These are phyloP conservation scores for Cryptophagus acutangulus DNA, from an alignment of 2,888 invertebrate species.

Conservation along the genomic window DNA sequence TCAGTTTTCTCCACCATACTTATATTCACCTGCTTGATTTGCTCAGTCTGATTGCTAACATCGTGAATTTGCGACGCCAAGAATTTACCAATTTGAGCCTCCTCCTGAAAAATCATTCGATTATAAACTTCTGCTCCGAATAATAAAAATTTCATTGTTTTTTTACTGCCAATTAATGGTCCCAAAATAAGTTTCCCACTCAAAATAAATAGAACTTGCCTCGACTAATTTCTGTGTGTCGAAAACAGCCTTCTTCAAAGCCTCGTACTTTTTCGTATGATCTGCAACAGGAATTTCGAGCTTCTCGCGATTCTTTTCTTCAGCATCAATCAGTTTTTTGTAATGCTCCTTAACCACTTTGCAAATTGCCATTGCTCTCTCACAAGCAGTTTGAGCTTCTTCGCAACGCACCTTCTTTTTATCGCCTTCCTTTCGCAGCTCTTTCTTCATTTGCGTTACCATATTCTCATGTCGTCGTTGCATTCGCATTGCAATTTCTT, in stretches of 20 bases:
- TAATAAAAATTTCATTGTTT: conserved; percentile 2
- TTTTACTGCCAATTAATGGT: too few relatives aligned
- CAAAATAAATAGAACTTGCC: too few relatives aligned
- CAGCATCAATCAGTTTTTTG: conserved; percentile 28
- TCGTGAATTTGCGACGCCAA: conserved; percentile 43
- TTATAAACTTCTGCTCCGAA: background rate
- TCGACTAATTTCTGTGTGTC: conserved; percentile 44
- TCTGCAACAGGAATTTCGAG: conserved; percentile 26
- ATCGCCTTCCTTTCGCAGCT: conserved; percentile 41
- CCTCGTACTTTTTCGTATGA: conserved; percentile 41
- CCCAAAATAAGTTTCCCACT: too few relatives aligned
- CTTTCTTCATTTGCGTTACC: conserved; percentile 44
- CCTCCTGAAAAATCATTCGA: conserved; percentile 30
- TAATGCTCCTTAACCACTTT: conserved; percentile 35
- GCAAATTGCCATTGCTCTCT: conserved; percentile 32
- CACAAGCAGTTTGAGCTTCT: conserved; percentile 33
- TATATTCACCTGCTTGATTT: conserved; percentile 40
- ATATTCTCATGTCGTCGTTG: conserved; percentile 44
- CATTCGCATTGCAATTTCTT: conserved; percentile 42
- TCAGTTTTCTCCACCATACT: conserved; percentile 41
- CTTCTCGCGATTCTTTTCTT: conserved; percentile 30
- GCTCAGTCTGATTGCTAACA: conserved; percentile 39
- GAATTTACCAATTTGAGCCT: conserved; percentile 41
- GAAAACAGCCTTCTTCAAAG: conserved; percentile 38
- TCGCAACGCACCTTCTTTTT: conserved; percentile 36